Evolutionary conservation across 1,140 invertebrate species (phyloP).

Genomic region (Drosophila kurseongensis): DNA sequence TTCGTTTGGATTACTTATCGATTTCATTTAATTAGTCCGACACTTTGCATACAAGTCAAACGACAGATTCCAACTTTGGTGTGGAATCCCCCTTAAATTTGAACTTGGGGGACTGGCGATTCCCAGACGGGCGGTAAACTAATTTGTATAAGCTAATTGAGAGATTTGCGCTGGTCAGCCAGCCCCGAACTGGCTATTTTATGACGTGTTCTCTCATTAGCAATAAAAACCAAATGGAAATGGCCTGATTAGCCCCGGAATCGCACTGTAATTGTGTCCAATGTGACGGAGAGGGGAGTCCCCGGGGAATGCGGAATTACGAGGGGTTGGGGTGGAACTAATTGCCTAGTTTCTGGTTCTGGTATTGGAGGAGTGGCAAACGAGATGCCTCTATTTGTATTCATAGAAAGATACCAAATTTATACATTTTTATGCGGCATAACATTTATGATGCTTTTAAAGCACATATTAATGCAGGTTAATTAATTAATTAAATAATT

Average conservation of each 20-base stretch:
- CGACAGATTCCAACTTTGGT: background rate
- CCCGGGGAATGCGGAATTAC: slow-evolving; percentile 13
- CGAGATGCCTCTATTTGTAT: background rate
- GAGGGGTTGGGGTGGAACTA: slow-evolving; percentile 34
- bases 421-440: background rate
- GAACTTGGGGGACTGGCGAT: slow-evolving; percentile 32
- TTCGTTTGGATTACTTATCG: slow-evolving; percentile 63
- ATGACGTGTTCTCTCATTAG: slow-evolving; percentile 78
- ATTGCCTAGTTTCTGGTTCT: slow-evolving; percentile 32
- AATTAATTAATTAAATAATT: too few species aligned
- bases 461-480: too few species aligned
- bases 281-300: background rate
- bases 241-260: slow-evolving; percentile 55
- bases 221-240: slow-evolving; percentile 69
- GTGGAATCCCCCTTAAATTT: background rate
- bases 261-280: slow-evolving; percentile 42
- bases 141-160: slow-evolving; percentile 80
- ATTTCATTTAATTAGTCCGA: slow-evolving; percentile 70
- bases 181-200: slow-evolving; percentile 33
- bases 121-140: slow-evolving; percentile 80
- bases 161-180: slow-evolving; percentile 62
- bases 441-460: too few species aligned
- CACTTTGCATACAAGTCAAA: slow-evolving; percentile 49
- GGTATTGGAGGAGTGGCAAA: background rate
- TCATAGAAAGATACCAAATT: background rate